Percentiles rank a stretch among this genome's conserved stretches.
Evolutionary conservation across 2,888 invertebrate species (phyloP).

Genomic region (Cantharis flavilabris): DNA sequence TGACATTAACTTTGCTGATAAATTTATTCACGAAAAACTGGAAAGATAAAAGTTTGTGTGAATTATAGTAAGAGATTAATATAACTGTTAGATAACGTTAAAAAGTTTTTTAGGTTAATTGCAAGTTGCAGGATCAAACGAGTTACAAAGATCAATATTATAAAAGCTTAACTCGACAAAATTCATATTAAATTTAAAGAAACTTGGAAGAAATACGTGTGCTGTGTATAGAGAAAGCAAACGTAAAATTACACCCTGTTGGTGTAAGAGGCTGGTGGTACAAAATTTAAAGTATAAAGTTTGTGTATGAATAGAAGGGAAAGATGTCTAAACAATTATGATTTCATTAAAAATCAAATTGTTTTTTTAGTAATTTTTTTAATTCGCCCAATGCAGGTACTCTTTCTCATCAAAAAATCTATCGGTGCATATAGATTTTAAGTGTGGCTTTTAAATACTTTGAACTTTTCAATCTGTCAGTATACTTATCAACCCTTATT

Average conservation of each 20-base stretch:
- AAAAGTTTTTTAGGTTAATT: not conserved
- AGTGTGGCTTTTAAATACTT: not conserved
- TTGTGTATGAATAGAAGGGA: not conserved
- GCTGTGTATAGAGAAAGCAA: not conserved
- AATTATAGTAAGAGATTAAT: not conserved
- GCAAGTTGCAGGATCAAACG: not conserved
- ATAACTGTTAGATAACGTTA: not conserved
- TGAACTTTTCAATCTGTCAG: not conserved
- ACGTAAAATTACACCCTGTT: not conserved
- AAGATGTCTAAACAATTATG: not conserved
- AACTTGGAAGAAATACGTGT: not conserved
- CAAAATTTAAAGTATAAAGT: not conserved
- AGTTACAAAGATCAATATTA: not conserved
- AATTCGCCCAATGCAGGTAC: not conserved
- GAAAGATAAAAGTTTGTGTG: not conserved
- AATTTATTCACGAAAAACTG: not conserved
- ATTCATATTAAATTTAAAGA: not conserved
- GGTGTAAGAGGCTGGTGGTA: not conserved
- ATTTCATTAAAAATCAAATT: not conserved
- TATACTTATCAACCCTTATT: not conserved
- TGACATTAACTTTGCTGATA: slow-evolving; percentile 2
- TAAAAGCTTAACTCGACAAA: not conserved
- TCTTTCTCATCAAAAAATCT: not conserved
- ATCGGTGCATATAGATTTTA: not conserved
- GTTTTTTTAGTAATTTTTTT: not conserved